Base-by-base conservation (phyloP, 2,797 vertebrate genomes). In the Odontamblyopus lacepedii region DNA sequence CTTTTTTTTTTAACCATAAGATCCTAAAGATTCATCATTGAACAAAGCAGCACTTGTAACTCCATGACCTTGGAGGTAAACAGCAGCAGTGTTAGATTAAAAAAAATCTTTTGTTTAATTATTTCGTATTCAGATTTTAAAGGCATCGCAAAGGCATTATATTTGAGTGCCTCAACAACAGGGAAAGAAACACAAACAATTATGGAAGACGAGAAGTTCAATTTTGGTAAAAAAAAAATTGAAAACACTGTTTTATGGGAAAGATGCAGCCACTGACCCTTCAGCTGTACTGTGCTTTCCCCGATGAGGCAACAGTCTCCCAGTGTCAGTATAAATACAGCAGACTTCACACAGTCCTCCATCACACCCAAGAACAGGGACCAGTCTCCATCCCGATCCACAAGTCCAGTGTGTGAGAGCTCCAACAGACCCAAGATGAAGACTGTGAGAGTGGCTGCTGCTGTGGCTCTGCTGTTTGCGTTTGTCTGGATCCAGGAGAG, bases 351-450 rank as follows among this genome's bases (percentile, higher is more conserved):
- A 78, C 13, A n/a, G 9, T 63, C 18, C 30, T 63, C 44, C 27
- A 50, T 71, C 15, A 35, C 9, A 29, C 57, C 23, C 57, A 23
- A 7, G 15, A 53, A 30, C 23, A 61, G n/a, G 4, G 29, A 74
- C 67, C 69, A 75, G 53, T 68, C 69, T 57, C 63, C 32, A 63
- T 23, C 19, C 16, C 38, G 19, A 63, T 38, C 61, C 61, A 35
- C 62, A 44, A 41, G 62, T 63, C 62, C 62, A 63, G 62, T 26
- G 23, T 1, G 2, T 44, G 59, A 69, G 74, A 41, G 35, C n/a
- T 62, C 12, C 19, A 35, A 11, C 51, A 13, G 13, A 76, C 72
- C 11, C 64, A 88, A 77, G 59, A 92, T 92, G 91, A 91, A 86
- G 72, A 60, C 66, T 51, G 72, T 85, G 1, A 75, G 68, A 27